Base-by-base conservation (phyloP, 1,140 invertebrate species). In the Zaprionus africanus region DNA sequence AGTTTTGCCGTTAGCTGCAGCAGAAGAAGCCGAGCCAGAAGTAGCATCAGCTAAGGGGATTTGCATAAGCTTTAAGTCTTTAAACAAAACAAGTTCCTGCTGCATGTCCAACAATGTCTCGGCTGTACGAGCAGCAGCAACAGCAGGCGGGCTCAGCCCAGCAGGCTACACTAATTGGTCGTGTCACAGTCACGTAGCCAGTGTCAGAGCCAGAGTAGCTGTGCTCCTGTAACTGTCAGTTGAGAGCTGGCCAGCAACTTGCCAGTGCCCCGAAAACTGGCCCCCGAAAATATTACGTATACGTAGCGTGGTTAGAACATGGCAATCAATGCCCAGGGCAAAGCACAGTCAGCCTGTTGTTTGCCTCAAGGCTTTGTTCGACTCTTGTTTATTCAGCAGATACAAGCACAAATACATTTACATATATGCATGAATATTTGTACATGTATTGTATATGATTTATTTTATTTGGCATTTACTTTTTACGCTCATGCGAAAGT, bases 381-480 rank as follows among this genome's bases (percentile, higher is more conserved):
- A 19, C 51, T 68, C 71, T 62, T 74, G 71, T 69, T 69, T 74
- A 74, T 62, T 41, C 65, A 61, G 58, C 53, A 67, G 17, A 12
- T 36, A 59, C 26, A 53, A 15, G 22, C 46, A 59, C 24, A 34
- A 24, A 41, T 36, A 60, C n/a, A 22, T 31, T 12, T 31, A 24
- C 49, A 24, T 31, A 51, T 28, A 64, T 31, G 17, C 49, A 31
- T 61, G 70, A 62, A 79, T 77, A 64, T 71, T 11, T 17, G 41
- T 15, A 62, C 17, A 68, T 58, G 65, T 67, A 31, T 57, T 61
- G 58, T 24, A 54, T 63, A 74, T 78, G 64, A 79, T 88, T 88
- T 88, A 83, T 87, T 88, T 87, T 87, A 87, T 83, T 87, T 87
- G 81, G 61, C 77, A 78, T 78, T 70, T 88, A 71, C 76, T 84